These are phyloP conservation scores for Esperia sulphurella DNA, from an alignment of 2,888 invertebrate genomes.

Conservation along the genomic window DNA sequence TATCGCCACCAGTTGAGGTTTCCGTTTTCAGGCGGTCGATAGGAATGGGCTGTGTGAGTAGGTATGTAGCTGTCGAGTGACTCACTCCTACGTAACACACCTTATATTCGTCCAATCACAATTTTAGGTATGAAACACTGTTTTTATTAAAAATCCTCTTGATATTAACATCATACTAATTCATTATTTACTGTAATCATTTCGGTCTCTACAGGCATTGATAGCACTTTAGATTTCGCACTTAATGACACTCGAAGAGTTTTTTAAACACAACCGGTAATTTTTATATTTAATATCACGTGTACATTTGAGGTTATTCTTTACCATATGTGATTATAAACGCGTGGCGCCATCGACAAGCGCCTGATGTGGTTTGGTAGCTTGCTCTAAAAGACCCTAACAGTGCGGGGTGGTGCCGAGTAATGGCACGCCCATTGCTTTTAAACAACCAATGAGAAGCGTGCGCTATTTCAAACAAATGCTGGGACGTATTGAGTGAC, in stretches of 20 bases:
- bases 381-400: slow-evolving; percentile 54
- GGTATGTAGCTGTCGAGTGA: background rate
- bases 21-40: slow-evolving; percentile 52
- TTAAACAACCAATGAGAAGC: slow-evolving; percentile 42
- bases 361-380: slow-evolving; percentile 71
- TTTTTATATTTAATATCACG: slow-evolving; percentile 22
- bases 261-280: slow-evolving; percentile 14
- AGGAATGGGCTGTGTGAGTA: slow-evolving; percentile 21
- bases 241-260: slow-evolving; percentile 12
- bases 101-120: slow-evolving; percentile 14
- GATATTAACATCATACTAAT: slow-evolving; percentile 19
- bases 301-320: slow-evolving; percentile 23
- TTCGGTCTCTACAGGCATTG: slow-evolving; percentile 10
- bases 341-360: slow-evolving; percentile 72
- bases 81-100: background rate
- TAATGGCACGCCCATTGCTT: slow-evolving; percentile 53
- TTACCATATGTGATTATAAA: slow-evolving; percentile 47
- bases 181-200: slow-evolving; percentile 12
- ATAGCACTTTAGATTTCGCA: slow-evolving; percentile 13
- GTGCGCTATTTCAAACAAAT: slow-evolving; percentile 55
- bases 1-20: slow-evolving; percentile 47
- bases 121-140: slow-evolving; percentile 3
- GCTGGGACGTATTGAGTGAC: slow-evolving; percentile 70
- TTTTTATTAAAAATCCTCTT: slow-evolving; percentile 24
- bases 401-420: slow-evolving; percentile 57